phyloP scores from a whole-genome alignment of 2,113 vertebrate species.

The Chlorodrepanis virens region DNA sequence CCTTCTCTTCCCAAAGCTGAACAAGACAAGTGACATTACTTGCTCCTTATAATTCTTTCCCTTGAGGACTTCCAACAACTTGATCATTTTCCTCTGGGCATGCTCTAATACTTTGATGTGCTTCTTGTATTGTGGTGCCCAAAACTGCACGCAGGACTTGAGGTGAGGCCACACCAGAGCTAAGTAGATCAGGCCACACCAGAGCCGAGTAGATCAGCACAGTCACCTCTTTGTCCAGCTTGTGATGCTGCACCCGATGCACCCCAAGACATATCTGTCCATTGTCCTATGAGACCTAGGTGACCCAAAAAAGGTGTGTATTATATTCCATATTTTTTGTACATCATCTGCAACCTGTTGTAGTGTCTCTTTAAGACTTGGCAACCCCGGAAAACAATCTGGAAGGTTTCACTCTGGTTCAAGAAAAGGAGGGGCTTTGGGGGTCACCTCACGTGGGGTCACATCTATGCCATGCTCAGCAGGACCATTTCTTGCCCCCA shows the following conservation, averaged over 20 bases:
- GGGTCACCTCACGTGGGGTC: accelerated
- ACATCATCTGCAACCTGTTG: not conserved
- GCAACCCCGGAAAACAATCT: not conserved
- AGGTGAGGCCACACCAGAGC: not conserved
- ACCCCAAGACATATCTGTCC: not conserved
- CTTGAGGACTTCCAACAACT: not conserved
- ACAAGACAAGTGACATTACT: not conserved
- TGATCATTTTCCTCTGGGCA: not conserved
- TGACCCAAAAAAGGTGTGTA: not conserved
- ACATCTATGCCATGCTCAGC: not conserved
- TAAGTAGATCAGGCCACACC: not conserved
- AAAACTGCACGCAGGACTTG: not conserved
- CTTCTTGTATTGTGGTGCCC: not conserved
- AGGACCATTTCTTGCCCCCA: accelerated
- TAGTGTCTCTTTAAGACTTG: not conserved
- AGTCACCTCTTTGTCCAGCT: not conserved
- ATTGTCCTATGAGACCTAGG: not conserved
- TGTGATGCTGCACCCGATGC: not conserved
- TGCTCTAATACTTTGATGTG: not conserved
- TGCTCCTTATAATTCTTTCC: not conserved
- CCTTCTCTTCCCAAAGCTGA: not conserved
- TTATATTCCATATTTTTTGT: not conserved
- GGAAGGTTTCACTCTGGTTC: not conserved
- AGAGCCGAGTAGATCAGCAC: not conserved
- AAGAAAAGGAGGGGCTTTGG: not conserved